phyloP scores from a whole-genome alignment of 2,888 invertebrate species.

The Coelinius sp. region DNA sequence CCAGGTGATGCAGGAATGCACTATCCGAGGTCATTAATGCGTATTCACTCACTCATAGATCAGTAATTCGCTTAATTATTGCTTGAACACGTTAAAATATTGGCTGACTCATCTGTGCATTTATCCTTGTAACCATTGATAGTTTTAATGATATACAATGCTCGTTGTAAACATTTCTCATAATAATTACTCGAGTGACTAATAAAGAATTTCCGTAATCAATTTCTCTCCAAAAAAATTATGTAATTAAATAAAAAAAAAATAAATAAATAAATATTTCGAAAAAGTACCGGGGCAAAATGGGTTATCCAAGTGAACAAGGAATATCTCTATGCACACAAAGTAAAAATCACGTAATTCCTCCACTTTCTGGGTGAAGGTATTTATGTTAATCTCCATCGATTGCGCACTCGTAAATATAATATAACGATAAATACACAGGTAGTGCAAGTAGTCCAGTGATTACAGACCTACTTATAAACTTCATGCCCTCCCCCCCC shows the following conservation, averaged over 20 bases:
- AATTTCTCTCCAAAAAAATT: too few relatives aligned
- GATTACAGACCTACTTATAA: conserved; percentile 15
- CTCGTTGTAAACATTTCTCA: not conserved
- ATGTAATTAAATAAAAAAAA: too few relatives aligned
- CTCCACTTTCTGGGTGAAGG: conserved; percentile 14
- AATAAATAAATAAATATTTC: too few relatives aligned
- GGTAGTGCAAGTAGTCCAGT: not conserved
- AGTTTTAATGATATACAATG: not conserved
- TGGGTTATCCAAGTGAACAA: too few relatives aligned
- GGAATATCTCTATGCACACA: too few relatives aligned
- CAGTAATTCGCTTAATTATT: conserved; percentile 20
- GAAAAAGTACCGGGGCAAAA: too few relatives aligned
- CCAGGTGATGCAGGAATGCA: conserved; percentile 3
- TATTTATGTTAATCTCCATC: conserved; percentile 13
- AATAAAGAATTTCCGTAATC: too few relatives aligned
- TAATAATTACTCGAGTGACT: not conserved
- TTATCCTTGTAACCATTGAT: conserved; percentile 29
- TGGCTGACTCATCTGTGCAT: conserved; percentile 4
- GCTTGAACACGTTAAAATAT: conserved; percentile 8
- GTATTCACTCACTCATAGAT: not conserved
- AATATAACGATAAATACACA: conserved; percentile 1
- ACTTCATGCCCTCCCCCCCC: conserved; percentile 3
- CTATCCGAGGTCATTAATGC: conserved; percentile 25
- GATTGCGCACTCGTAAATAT: conserved; percentile 11
- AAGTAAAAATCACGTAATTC: too few relatives aligned